Evolutionary conservation across 53 echinoderm and acorn worm species (phyloP).

Genomic region (Astropecten irregularis): DNA sequence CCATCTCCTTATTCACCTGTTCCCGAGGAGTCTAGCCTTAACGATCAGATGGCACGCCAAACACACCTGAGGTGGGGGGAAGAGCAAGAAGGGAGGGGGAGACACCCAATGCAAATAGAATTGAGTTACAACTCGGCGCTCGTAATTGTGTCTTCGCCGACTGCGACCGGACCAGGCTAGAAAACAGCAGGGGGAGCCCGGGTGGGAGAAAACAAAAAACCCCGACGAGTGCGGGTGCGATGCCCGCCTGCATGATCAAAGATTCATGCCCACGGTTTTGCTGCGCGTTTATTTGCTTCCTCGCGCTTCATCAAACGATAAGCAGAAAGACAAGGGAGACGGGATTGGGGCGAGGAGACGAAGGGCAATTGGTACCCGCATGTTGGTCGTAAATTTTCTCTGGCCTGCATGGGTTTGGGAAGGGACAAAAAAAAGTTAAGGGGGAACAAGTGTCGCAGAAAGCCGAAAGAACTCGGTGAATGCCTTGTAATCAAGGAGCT

Average conservation of each 20-base stretch:
- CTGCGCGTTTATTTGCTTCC: slow-evolving; percentile 28
- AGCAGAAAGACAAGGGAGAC: neutral
- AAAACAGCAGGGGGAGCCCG: neutral
- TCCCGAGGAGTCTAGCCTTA: no score
- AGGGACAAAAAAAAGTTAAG: neutral
- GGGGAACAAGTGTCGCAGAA: neutral
- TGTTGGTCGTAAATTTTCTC: slow-evolving; percentile 43
- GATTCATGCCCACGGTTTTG: slow-evolving; percentile 25
- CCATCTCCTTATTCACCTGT: neutral
- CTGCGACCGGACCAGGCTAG: neutral
- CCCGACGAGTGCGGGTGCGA: no score
- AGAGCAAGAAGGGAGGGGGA: neutral
- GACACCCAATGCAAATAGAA: neutral
- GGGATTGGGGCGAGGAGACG: neutral
- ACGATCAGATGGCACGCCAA: neutral
- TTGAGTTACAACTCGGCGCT: slow-evolving; percentile 27
- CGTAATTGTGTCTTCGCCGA: slow-evolving; percentile 43
- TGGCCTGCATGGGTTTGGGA: neutral
- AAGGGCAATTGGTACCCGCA: slow-evolving; percentile 36
- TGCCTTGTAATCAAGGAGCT: slow-evolving; percentile 5
- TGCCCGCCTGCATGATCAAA: slow-evolving; percentile 35
- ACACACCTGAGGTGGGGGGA: no score
- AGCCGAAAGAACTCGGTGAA: neutral
- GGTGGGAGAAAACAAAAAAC: no score
- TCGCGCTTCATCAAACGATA: neutral